Evolutionary conservation across 2,113 vertebrate species (phyloP), one percentile per base, ranked within the genome.

Genomic region (Labrus mixtus): DNA sequence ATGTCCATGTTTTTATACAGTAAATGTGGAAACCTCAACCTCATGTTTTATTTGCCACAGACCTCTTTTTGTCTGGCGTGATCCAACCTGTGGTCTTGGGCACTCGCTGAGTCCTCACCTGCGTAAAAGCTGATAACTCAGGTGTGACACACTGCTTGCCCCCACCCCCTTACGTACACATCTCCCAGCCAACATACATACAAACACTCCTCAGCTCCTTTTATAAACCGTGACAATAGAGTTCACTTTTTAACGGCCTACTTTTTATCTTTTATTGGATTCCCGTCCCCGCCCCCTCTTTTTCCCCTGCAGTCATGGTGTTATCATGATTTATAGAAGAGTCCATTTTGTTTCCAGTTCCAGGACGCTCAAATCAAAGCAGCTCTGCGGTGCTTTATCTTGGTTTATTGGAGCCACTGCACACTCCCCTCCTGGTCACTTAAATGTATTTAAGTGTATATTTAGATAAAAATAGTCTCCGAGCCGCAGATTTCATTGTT

Each of bases 241-340:
- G 90, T 89, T 93, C 88, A 89, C 90, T 95, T 92, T 82, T 87
- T 84, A 83, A 86, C 11, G 72, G 12, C 88, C 89, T 76, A 91
- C 87, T 91, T 92, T 90, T 84, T 86, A 88, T 91, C 83, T 91
- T 36, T 88, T 90, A 89, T 88, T 90, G 80, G 84, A 79, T 90
- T 84, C 76, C 6, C 56, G 76, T 41, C 76, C 80, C 84, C 68
- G 20, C 79, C 82, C 83, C 79, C 83, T 68, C 68, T 62, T 71
- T 72, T 77, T 82, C 80, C 85, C 87, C 84, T 79, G 73, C 87
- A 92, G 91, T 87, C 90, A 81, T 61, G 67, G 66, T 46, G 72
- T 90, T 90, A 90, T 90, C 76, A 85, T 92, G 92, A 93, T 93
- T 91, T 92, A 93, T 93, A 83, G 92, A 87, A 87, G 84, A 92